phyloP scores from a whole-genome alignment of 1,140 invertebrate species.

The Drosophila ficusphila region DNA sequence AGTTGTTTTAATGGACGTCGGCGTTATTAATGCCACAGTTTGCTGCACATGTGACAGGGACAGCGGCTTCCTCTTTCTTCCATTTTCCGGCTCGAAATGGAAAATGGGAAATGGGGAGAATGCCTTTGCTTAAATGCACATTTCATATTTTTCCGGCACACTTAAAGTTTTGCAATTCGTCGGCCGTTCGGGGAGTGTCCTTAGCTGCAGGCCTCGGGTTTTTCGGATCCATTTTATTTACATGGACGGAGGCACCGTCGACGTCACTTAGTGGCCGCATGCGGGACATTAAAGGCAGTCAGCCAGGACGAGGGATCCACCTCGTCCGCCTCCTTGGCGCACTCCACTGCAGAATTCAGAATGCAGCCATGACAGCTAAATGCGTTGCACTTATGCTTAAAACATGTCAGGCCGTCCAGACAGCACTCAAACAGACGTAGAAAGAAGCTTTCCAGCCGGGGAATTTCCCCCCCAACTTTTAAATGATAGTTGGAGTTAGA shows the following conservation, averaged over 20 bases:
- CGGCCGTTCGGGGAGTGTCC: slow-evolving; percentile 11
- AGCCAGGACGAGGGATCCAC: slow-evolving; percentile 37
- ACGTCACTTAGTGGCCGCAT: slow-evolving; percentile 45
- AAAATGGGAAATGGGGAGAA: no score
- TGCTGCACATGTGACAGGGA: slow-evolving; percentile 42
- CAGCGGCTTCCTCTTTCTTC: slow-evolving; percentile 18
- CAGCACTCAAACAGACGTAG: slow-evolving; percentile 67
- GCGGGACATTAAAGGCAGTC: slow-evolving; percentile 66
- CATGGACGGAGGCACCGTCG: slow-evolving; percentile 42
- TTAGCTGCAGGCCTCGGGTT: slow-evolving; percentile 19
- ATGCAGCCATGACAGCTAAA: slow-evolving; percentile 76
- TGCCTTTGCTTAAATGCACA: slow-evolving; percentile 51
- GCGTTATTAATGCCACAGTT: slow-evolving; percentile 64
- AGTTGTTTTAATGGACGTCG: slow-evolving; percentile 64
- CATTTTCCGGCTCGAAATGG: slow-evolving; percentile 34
- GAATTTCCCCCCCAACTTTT: slow-evolving; percentile 4
- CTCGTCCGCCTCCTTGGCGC: neutral
- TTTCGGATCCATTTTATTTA: slow-evolving; percentile 66
- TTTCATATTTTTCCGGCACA: slow-evolving; percentile 64
- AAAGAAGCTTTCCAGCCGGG: slow-evolving; percentile 4
- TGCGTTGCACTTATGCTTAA: slow-evolving; percentile 83
- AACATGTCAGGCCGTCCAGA: slow-evolving; percentile 75
- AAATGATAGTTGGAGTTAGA: slow-evolving; percentile 42
- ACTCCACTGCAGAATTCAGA: slow-evolving; percentile 50
- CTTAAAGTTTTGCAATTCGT: slow-evolving; percentile 74